Conservation (phyloP, 2,888 invertebrate genomes). For the Ichneumoninae sp. region DNA sequence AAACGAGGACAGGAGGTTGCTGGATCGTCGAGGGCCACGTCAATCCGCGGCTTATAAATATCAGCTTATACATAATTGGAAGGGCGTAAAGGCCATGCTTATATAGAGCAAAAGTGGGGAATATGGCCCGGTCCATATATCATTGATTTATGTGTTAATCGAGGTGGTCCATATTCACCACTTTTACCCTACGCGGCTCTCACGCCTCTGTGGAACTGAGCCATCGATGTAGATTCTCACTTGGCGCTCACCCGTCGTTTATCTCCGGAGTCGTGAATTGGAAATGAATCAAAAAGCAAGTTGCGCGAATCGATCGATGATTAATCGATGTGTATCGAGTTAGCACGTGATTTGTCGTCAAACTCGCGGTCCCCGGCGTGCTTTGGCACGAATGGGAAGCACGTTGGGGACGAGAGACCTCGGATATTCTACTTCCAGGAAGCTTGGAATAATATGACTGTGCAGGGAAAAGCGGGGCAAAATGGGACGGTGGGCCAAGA, state of each 20-base stretch:
- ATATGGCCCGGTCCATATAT: too few relatives aligned
- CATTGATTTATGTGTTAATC: too few relatives aligned
- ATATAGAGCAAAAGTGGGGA: background rate
- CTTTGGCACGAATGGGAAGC: conserved; percentile 44
- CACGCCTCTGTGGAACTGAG: too few relatives aligned
- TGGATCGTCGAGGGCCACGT: background rate
- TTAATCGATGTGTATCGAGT: conserved; percentile 59
- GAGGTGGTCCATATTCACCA: too few relatives aligned
- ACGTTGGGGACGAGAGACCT: conserved; percentile 19
- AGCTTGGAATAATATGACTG: conserved; percentile 10
- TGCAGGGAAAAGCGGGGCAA: too few relatives aligned
- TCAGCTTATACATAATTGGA: too few relatives aligned
- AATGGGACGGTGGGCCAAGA: too few relatives aligned
- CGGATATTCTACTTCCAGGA: conserved; percentile 41
- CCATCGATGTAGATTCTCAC: conserved; percentile 8
- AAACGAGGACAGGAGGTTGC: conserved; percentile 46
- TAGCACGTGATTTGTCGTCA: conserved; percentile 58
- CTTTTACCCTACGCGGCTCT: too few relatives aligned
- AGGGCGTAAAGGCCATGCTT: background rate
- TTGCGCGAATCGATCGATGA: conserved; percentile 54
- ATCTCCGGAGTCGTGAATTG: conserved; percentile 32
- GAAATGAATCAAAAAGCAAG: conserved; percentile 35
- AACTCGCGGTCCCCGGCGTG: conserved; percentile 43
- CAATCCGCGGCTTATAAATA: background rate
- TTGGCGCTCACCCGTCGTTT: conserved; percentile 23